Evolutionary conservation across 1,140 invertebrate genomes (phyloP).

Genomic region (Colletes latitarsis): DNA sequence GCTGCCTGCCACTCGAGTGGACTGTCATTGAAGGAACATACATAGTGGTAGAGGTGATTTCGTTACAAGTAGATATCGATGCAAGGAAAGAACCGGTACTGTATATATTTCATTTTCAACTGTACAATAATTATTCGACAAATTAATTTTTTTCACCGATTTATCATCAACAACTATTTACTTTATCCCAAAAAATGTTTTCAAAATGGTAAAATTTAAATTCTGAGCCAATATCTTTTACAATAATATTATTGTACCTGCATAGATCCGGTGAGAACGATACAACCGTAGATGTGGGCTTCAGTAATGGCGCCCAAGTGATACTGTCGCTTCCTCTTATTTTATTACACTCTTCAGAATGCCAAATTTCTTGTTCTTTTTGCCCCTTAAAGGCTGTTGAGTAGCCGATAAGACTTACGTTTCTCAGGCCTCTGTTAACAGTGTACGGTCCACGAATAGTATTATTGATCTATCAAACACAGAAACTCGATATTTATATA

Average conservation of each 20-base stretch:
- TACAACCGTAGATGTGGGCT: conserved; percentile 21
- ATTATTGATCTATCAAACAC: conserved; percentile 38
- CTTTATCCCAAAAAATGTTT: too few species aligned
- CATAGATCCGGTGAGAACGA: conserved; percentile 54
- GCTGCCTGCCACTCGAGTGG: too few species aligned
- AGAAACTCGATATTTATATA: not conserved
- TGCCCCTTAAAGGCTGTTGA: conserved; percentile 45
- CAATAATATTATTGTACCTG: conserved; percentile 48
- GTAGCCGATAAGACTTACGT: conserved; percentile 48
- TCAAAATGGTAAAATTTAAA: too few species aligned
- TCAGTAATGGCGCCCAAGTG: conserved; percentile 52
- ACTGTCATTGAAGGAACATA: too few species aligned
- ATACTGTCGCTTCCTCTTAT: conserved; percentile 56
- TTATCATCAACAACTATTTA: too few species aligned
- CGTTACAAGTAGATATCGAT: too few species aligned
- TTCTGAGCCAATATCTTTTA: not conserved
- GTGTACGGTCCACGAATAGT: conserved; percentile 57
- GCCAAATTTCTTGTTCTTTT: conserved; percentile 47
- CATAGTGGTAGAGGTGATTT: too few species aligned
- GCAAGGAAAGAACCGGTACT: too few species aligned
- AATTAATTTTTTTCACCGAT: too few species aligned
- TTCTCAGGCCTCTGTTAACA: conserved; percentile 55
- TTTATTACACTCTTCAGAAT: conserved; percentile 50
- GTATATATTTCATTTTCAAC: too few species aligned
- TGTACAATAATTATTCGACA: too few species aligned